phyloP scores from a whole-genome alignment of 2,797 vertebrate species.

The Scleropages formosus region DNA sequence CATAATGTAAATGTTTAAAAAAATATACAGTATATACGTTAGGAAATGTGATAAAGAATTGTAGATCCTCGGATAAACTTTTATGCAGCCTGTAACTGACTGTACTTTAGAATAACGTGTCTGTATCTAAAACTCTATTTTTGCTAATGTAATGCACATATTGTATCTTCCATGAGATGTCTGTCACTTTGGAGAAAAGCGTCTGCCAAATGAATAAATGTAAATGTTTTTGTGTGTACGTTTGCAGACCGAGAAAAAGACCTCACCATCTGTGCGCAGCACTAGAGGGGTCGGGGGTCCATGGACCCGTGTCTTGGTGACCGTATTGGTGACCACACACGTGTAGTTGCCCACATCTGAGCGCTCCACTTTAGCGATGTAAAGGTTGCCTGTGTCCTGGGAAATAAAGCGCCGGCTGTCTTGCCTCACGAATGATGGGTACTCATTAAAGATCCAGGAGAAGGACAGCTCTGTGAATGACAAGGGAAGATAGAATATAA shows the following conservation, averaged over 20 bases:
- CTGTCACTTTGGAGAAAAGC: no score
- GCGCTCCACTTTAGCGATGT: slow-evolving; percentile 93
- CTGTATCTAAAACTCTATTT: no score
- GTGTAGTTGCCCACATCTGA: slow-evolving; percentile 97
- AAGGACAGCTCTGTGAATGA: slow-evolving; percentile 82
- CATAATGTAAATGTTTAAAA: no score
- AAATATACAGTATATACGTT: no score
- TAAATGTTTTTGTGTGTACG: no score
- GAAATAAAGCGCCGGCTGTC: slow-evolving; percentile 92
- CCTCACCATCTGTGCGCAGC: slow-evolving; percentile 87
- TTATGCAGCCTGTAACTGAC: no score
- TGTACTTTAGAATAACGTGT: no score
- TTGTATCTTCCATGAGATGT: no score
- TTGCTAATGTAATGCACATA: no score
- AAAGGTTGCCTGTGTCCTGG: slow-evolving; percentile 92
- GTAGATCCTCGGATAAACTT: no score
- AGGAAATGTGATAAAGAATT: no score
- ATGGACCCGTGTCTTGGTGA: slow-evolving; percentile 83
- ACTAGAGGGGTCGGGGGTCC: slow-evolving; percentile 90
- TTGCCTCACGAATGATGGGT: slow-evolving; percentile 87
- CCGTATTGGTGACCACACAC: slow-evolving; percentile 88
- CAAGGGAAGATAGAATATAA: not conserved
- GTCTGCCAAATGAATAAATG: no score
- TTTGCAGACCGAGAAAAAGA: not conserved
- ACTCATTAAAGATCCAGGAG: slow-evolving; percentile 96